Evolutionary conservation across 2,113 vertebrate genomes (phyloP).

Genomic region (Poecilia latipinna): DNA sequence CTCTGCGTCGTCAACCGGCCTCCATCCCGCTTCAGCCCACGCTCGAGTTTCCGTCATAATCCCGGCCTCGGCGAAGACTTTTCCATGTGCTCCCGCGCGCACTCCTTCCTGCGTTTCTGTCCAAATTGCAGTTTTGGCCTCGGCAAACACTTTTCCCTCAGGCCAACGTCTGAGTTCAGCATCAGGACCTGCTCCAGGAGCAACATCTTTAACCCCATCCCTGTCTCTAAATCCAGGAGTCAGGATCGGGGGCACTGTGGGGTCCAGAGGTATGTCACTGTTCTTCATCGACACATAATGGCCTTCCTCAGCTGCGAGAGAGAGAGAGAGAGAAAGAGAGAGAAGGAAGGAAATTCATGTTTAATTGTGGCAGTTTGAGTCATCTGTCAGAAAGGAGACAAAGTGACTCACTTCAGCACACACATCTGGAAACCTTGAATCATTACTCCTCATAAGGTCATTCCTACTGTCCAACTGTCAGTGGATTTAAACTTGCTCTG

Average conservation of each 20-base stretch:
- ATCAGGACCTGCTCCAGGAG: neutral
- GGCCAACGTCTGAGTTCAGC: conserved; percentile 24
- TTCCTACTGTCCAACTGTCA: conserved; percentile 27
- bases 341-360: conserved; percentile 9
- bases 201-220: conserved; percentile 23
- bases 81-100: neutral
- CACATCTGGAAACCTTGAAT: conserved; percentile 33
- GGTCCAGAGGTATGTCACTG: conserved; percentile 27
- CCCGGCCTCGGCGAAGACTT: conserved; percentile 40
- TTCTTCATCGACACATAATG: conserved; percentile 32
- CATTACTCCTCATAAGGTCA: conserved; percentile 49
- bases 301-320: conserved; percentile 56
- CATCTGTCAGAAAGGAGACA: conserved; percentile 27
- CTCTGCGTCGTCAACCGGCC: neutral
- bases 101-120: conserved; percentile 45
- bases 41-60: conserved; percentile 39
- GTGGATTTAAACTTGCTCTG: conserved; percentile 45
- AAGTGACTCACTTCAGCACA: conserved; percentile 15
- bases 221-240: conserved; percentile 16
- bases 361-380: conserved; percentile 48
- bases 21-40: conserved; percentile 57
- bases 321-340: conserved; percentile 1
- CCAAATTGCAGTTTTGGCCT: conserved; percentile 49
- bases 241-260: conserved; percentile 40
- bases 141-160: conserved; percentile 46